Evolutionary conservation across 2,888 invertebrate genomes (phyloP).

Genomic region (Heliothis peltigera): DNA sequence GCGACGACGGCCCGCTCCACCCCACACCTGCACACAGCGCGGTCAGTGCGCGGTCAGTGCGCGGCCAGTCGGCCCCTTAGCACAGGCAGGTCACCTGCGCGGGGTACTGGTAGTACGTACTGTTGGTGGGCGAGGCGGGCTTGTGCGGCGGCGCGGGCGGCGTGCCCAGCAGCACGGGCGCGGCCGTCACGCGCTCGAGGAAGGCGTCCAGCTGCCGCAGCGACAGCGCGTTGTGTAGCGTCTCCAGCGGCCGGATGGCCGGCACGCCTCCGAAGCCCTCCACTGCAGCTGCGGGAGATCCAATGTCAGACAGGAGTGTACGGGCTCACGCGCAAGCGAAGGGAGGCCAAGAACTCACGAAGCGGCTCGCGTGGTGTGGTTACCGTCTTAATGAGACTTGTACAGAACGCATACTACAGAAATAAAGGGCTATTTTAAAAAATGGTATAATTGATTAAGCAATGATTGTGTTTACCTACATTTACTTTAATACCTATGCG

Average conservation of each 20-base stretch:
- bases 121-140: slow-evolving; percentile 83
- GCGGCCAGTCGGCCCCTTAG: too few relatives aligned
- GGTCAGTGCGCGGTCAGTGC: slow-evolving; percentile 1
- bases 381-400: too few relatives aligned
- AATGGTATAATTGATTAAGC: too few relatives aligned
- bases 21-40: slow-evolving; percentile 84
- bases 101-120: slow-evolving; percentile 63
- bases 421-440: too few relatives aligned
- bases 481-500: too few relatives aligned
- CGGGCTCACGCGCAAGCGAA: background rate
- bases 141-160: slow-evolving; percentile 91
- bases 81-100: too few relatives aligned
- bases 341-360: too few relatives aligned
- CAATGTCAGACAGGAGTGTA: slow-evolving; percentile 2
- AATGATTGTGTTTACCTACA: too few relatives aligned
- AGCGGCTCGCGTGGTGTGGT: too few relatives aligned
- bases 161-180: slow-evolving; percentile 92
- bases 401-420: too few relatives aligned
- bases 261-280: slow-evolving; percentile 98
- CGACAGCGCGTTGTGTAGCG: slow-evolving; percentile 98
- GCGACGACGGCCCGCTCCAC: slow-evolving; percentile 96
- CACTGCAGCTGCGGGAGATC: slow-evolving; percentile 88
- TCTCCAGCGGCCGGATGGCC: slow-evolving; percentile 98
- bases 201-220: slow-evolving; percentile 97
- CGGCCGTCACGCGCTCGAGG: slow-evolving; percentile 95